Evolutionary conservation across 2,888 invertebrate species (phyloP).

Genomic region (Acanthococcus lagerstroemiae): DNA sequence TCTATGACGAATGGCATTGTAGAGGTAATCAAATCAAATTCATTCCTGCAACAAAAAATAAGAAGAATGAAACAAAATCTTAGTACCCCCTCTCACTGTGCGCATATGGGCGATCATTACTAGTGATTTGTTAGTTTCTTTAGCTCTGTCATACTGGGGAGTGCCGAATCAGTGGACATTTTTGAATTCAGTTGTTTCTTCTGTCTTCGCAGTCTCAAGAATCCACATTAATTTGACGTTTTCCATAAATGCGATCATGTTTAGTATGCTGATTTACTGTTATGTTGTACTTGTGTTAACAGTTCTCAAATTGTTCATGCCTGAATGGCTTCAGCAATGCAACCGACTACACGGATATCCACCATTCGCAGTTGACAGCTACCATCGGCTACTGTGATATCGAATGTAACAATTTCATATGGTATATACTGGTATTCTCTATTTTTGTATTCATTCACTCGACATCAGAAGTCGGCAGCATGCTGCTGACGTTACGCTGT

Average conservation of each 20-base stretch:
- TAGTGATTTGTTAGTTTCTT: no score
- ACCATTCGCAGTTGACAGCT: constrained; percentile 44
- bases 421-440: constrained; percentile 74
- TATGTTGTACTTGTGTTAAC: constrained; percentile 36
- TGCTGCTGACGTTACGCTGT: constrained; percentile 79
- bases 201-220: no score
- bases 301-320: constrained; percentile 48
- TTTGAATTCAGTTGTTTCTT: no score
- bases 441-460: constrained; percentile 84
- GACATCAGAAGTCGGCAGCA: constrained; percentile 84
- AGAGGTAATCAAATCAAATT: no score
- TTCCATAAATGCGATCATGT: no score
- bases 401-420: constrained; percentile 64
- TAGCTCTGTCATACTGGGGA: no score
- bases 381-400: constrained; percentile 70
- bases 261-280: not conserved
- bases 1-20: constrained; percentile 39
- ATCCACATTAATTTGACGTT: no score
- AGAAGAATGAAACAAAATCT: no score
- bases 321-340: constrained; percentile 38
- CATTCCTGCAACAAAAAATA: no score
- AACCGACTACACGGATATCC: not conserved
- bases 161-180: no score
- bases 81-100: no score
- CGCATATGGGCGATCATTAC: no score